phyloP scores from a whole-genome alignment of 2,113 vertebrate genomes.

The Columba janthina region DNA sequence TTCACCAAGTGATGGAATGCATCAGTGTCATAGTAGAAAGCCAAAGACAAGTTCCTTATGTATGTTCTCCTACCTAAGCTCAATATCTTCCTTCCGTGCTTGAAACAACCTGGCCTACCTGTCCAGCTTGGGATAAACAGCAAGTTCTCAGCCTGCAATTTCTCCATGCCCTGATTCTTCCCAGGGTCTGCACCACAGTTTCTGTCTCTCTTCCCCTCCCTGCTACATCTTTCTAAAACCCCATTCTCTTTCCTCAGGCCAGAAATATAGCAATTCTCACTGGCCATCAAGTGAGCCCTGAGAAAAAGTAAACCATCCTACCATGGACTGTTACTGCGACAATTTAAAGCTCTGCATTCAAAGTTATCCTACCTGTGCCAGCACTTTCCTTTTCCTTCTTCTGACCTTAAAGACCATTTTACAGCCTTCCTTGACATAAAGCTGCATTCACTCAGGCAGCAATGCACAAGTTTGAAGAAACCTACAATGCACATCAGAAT shows the following conservation, averaged over 20 bases:
- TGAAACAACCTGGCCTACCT: rapidly evolving
- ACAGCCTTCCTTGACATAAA: slow-evolving; percentile 19
- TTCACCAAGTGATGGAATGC: not conserved
- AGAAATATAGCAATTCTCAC: not conserved
- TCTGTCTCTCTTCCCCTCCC: not conserved
- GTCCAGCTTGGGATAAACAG: not conserved
- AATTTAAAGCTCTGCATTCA: not conserved
- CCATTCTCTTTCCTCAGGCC: not conserved
- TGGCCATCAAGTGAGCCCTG: not conserved
- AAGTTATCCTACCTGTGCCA: not conserved
- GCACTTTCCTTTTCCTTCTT: slow-evolving; percentile 11
- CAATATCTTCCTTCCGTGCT: not conserved
- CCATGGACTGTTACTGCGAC: not conserved
- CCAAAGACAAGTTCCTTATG: not conserved
- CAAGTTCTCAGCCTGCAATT: not conserved
- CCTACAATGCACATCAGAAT: slow-evolving; percentile 41
- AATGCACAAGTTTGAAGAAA: slow-evolving; percentile 37
- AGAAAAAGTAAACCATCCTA: not conserved
- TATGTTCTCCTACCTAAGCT: not conserved
- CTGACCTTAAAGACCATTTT: slow-evolving; percentile 3
- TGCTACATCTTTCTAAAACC: not conserved
- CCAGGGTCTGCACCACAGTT: not conserved
- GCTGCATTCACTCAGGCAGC: slow-evolving; percentile 33
- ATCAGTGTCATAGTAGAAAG: not conserved
- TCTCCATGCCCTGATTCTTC: not conserved